Evolutionary conservation across 2,113 vertebrate species (phyloP), one percentile per base, ranked within the genome.

Genomic region (Collichthys lucidus): DNA sequence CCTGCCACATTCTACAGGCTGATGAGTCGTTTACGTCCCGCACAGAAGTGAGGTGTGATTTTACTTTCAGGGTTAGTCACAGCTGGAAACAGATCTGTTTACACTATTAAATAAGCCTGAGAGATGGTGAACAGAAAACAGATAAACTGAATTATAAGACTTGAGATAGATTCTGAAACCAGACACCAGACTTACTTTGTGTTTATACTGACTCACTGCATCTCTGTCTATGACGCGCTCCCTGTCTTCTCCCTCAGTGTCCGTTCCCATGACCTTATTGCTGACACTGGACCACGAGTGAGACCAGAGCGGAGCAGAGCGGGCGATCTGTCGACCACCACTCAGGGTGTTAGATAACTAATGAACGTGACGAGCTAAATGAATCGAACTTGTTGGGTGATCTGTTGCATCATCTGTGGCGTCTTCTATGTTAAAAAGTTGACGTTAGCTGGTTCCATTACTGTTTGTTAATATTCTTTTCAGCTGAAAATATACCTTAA

Each of bases 401-500:
- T 5, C 61, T 42, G 74, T 47, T 77, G 4, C 20, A 63, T 31
- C 20, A 26, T 29, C 15, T 3, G 24, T 10, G 11, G 1, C 62
- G 7, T 31, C n/a, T 55, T 29, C 29, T 10, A 17, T 47, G 14
- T 59, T 12, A 59, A 71, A 42, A 35, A 35, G 52, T 15, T 10
- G 46, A 42, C 22, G 10, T 17, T n/a, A 24, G 65, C 12, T n/a
- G 11, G 15, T 40, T 68, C 26, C 12, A 7, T 64, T 47, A n/a
- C 6, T 64, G 35, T 59, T 0, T 40, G 31, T 59, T 59, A n/a
- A 61, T 70, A 53, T 69, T 65, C 17, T 40, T 53, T 19, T 68
- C 15, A 26, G 4, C 55, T 40, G 24, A 1, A 74, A 49, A 50
- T 77, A 93, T 97, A 99, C 98, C 96, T 99, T 99, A 55, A 97